Conservation (phyloP, 2,797 vertebrate genomes). For the Acipenser oxyrinchus region DNA sequence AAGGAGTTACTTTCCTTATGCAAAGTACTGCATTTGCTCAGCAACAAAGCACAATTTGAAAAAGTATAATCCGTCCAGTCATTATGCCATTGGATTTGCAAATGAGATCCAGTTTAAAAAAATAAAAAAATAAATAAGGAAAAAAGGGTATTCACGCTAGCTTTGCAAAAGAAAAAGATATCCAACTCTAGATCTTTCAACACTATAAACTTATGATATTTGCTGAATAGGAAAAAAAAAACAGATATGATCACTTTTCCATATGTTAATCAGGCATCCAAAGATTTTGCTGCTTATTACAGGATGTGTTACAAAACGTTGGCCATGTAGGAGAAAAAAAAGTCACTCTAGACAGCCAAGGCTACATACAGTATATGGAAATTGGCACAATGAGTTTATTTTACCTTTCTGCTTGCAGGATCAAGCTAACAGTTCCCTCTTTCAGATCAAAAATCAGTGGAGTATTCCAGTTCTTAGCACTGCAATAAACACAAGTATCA, state of each 20-base stretch:
- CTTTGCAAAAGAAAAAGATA: conserved; percentile 20
- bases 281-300: conserved; percentile 21
- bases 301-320: conserved; percentile 19
- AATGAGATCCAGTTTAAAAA: too few relatives aligned
- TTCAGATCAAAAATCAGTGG: conserved; percentile 94
- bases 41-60: too few relatives aligned
- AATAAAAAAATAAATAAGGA: too few relatives aligned
- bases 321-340: conserved; percentile 20
- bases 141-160: conserved; percentile 19
- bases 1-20: too few relatives aligned
- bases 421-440: conserved; percentile 90
- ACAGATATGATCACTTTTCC: conserved; percentile 31
- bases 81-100: too few relatives aligned
- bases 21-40: too few relatives aligned
- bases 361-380: conserved; percentile 8
- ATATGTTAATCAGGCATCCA: conserved; percentile 21
- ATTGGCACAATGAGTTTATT: conserved; percentile 17
- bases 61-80: too few relatives aligned
- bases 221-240: conserved; percentile 6
- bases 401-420: conserved; percentile 90
- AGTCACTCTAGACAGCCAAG: conserved; percentile 9
- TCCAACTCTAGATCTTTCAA: too few relatives aligned
- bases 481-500: conserved; percentile 35
- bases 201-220: too few relatives aligned
- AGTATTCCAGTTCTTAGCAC: conserved; percentile 94